Evolutionary conservation across 2,888 invertebrate species (phyloP), one percentile per base, ranked within the genome.

Genomic region (Lasius platythorax): DNA sequence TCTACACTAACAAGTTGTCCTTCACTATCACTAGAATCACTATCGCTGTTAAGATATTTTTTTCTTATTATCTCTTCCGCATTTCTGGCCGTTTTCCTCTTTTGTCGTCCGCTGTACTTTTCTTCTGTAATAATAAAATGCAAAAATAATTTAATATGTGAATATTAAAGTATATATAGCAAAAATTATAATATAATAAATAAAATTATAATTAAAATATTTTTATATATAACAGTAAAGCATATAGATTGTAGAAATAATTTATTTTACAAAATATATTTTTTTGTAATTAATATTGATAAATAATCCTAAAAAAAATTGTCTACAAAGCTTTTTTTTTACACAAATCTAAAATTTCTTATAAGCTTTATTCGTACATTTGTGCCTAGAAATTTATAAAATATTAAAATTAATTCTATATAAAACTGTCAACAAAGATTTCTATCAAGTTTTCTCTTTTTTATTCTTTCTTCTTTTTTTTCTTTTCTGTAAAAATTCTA

Each of bases 31-130:
- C 88, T 92, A 4, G 90, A 79, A 85, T 93, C 93, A 53, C 90
- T 92, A 28, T 90, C 90, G 12, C 90, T 87, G 74, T 87, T 91
- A 8, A 91, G 83, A 78, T 89, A 92, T 56, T 91, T 90, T 58
- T 93, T 93, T 18, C 93, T 89, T 61, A 94, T 94, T 72, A 93
- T 92, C 72, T 94, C 93, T 84, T 93, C 94, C 15, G 94, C 94
- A 76, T 92, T 94, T 75, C 86, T 92, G 0, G 94, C 94, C 33
- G 94, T 93, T 85, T 84, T 91, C 30, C 94, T 91, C 73, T 91
- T 94, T 75, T 93, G 92, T n/a, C 93, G 90, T 37, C 91, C 91
- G 75, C 84, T 91, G 4, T 92, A 92, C 75, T 70, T 88, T 86
- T 87, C 89, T 1, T 70, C 79, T 93, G 88, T 33, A 92, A 92